phyloP scores from a whole-genome alignment of 2,113 vertebrate genomes.

The human (Homo sapiens) region DNA sequence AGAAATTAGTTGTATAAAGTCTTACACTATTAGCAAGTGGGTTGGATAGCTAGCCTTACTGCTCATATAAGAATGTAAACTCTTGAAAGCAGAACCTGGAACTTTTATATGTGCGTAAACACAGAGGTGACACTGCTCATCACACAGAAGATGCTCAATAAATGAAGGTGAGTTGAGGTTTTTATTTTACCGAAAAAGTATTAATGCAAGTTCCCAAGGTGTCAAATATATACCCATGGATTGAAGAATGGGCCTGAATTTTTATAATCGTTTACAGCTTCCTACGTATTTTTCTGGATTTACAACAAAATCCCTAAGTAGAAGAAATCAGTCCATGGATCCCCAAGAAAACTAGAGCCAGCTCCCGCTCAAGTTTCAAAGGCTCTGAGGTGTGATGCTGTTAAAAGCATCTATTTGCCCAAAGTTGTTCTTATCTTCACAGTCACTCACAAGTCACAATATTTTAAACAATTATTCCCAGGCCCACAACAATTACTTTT shows the following conservation, averaged over 20 bases:
- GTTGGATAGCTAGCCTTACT: neutral
- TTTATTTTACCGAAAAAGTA: neutral
- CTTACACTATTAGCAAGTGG: no score
- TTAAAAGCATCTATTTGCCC: neutral
- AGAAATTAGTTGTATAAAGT: neutral
- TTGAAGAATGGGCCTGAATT: neutral
- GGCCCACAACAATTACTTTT: neutral
- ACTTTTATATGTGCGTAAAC: neutral
- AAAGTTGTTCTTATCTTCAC: neutral
- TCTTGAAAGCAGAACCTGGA: neutral
- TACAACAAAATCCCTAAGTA: neutral
- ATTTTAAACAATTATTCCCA: neutral
- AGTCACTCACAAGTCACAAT: neutral
- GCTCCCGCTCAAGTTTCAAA: neutral
- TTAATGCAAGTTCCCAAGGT: neutral
- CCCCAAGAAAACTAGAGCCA: neutral
- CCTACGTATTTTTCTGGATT: neutral
- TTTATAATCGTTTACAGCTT: neutral
- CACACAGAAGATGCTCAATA: neutral
- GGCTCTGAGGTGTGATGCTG: neutral
- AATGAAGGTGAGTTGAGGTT: neutral
- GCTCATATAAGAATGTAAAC: neutral
- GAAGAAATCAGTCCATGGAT: neutral
- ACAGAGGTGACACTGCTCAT: neutral
- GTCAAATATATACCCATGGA: neutral